These are phyloP conservation scores for Phyllostomus hastatus DNA, from an alignment of 2,113 vertebrate genomes.

Conservation along the genomic window DNA sequence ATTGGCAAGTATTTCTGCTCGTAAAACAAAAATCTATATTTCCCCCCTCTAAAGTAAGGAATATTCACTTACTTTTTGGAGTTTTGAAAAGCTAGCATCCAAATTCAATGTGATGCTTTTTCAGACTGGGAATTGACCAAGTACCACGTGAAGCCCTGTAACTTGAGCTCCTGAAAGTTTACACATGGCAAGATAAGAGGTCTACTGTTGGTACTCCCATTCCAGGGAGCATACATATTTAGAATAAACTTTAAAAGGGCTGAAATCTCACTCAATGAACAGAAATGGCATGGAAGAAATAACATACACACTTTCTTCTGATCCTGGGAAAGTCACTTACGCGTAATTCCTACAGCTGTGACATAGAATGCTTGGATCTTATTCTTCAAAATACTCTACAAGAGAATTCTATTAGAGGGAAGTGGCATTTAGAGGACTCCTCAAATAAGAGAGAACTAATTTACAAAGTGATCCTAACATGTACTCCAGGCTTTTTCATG, in stretches of 20 bases:
- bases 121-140: neutral
- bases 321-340: neutral
- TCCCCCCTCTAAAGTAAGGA: neutral
- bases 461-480: neutral
- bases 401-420: neutral
- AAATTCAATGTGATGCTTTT: neutral
- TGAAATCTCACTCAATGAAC: neutral
- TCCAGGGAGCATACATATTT: neutral
- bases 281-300: neutral
- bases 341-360: neutral
- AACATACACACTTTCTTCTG: neutral
- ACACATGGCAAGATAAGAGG: neutral
- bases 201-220: neutral
- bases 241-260: neutral
- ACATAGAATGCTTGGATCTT: neutral
- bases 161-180: neutral
- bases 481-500: neutral
- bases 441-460: neutral
- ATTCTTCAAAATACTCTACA: neutral
- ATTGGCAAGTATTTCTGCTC: neutral
- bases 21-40: neutral
- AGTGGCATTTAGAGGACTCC: neutral
- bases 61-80: neutral
- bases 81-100: neutral
- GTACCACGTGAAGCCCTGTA: neutral